A percentile compares a stretch with the other conserved stretches of the same genome.
These are phyloP conservation scores for Triplophysa bombifrons DNA, from an alignment of 2,797 vertebrate genomes.

Conservation along the genomic window DNA sequence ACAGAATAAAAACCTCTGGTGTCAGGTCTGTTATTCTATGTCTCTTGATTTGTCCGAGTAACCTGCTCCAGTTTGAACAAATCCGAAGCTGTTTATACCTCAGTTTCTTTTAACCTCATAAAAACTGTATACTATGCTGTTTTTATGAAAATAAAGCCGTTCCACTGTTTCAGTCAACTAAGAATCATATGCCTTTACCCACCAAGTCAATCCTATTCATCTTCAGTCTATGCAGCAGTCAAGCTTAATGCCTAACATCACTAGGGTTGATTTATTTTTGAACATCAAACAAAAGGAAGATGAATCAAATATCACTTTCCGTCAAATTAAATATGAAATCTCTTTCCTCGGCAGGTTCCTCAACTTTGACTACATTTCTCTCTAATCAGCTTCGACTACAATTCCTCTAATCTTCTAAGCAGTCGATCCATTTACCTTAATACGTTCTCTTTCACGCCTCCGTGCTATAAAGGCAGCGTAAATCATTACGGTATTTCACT, in stretches of 20 bases:
- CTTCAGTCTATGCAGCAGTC: neutral
- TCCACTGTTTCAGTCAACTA: neutral
- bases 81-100: neutral
- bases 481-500: conserved; percentile 23
- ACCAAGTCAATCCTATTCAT: conserved; percentile 13
- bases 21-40: neutral
- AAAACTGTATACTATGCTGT: neutral
- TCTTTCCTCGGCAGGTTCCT: conserved; percentile 34
- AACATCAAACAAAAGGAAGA: conserved; percentile 46
- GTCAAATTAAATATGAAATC: conserved; percentile 48
- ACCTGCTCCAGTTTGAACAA: neutral
- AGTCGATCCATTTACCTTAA: conserved; percentile 51
- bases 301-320: conserved; percentile 50
- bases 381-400: conserved; percentile 44
- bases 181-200: conserved; percentile 11
- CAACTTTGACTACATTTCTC: conserved; percentile 31
- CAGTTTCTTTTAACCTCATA: neutral
- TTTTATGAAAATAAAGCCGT: neutral
- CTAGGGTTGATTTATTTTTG: conserved; percentile 34
- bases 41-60: neutral
- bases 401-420: conserved; percentile 48
- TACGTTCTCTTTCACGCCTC: conserved; percentile 46
- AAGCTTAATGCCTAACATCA: conserved; percentile 20
- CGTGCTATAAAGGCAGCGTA: conserved; percentile 29
- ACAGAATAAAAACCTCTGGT: neutral